Percentiles rank a stretch among this genome's conserved stretches.
Conservation (phyloP, 2,888 invertebrate species). For the Drosophila gaucha region DNA sequence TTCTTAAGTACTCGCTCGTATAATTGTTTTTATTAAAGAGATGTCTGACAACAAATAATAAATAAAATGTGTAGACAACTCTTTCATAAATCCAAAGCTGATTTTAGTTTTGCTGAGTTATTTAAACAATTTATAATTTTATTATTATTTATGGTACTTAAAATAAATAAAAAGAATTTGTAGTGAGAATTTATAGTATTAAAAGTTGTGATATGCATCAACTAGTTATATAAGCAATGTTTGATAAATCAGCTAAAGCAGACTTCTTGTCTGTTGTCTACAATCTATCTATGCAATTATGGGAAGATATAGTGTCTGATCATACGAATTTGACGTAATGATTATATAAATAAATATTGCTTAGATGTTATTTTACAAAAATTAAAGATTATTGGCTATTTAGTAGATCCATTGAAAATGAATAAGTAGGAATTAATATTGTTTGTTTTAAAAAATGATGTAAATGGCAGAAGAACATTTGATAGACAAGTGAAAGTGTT, state of each 20-base stretch:
- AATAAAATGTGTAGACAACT: not conserved
- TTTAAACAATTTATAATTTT: not conserved
- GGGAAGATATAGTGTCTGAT: not conserved
- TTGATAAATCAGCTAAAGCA: not conserved
- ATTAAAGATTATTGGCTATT: too few relatives aligned
- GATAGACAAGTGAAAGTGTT: too few relatives aligned
- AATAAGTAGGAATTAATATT: too few relatives aligned
- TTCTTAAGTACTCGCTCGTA: conserved; percentile 2
- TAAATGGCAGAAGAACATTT: too few relatives aligned
- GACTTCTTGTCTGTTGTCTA: not conserved
- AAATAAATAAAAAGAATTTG: not conserved
- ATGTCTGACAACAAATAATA: not conserved
- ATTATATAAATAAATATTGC: too few relatives aligned
- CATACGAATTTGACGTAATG: not conserved
- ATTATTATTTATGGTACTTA: not conserved
- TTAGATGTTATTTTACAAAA: too few relatives aligned
- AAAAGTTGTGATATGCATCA: not conserved
- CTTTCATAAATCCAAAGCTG: not conserved
- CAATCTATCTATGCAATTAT: not conserved
- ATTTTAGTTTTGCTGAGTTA: conserved; percentile 2
- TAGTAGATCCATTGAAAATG: too few relatives aligned
- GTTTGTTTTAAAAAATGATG: too few relatives aligned
- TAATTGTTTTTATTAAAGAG: conserved; percentile 8
- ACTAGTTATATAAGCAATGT: not conserved
- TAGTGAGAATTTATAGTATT: not conserved